Evolutionary conservation across 92 coral and sea anemone species (phyloP).

Genomic region (Phenganax subtilis): DNA sequence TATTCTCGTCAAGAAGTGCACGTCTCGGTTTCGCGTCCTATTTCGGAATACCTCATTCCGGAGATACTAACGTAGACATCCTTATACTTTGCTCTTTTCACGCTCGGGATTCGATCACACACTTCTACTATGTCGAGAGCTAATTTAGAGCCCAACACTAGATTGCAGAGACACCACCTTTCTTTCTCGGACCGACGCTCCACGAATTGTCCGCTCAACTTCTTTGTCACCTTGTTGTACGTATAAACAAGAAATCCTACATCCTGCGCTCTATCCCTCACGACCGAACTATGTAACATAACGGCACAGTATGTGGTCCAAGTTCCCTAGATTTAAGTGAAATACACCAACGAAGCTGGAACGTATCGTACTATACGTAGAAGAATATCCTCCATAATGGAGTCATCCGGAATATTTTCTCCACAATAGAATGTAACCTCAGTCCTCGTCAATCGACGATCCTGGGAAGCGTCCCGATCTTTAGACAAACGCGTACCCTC

Average conservation of each 20-base stretch:
- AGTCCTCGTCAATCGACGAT: background rate
- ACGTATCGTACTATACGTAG: no score
- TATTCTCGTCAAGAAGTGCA: conserved; percentile 21
- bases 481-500: background rate
- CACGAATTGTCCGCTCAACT: conserved; percentile 37
- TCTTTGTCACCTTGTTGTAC: conserved; percentile 24
- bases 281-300: no score
- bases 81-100: no score
- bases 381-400: no score
- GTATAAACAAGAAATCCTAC: conserved; percentile 7
- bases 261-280: no score
- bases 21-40: conserved; percentile 19
- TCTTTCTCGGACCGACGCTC: conserved; percentile 4
- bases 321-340: no score
- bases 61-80: no score
- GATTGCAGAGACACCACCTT: conserved; percentile 24
- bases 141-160: conserved; percentile 31
- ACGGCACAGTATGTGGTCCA: no score
- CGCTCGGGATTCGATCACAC: background rate
- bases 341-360: no score
- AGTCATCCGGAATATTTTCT: conserved; percentile 13
- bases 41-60: conserved; percentile 29
- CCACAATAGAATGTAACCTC: conserved; percentile 12
- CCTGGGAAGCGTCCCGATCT: background rate
- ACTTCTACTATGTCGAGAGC: conserved; percentile 33